Conservation (phyloP, 1,140 invertebrate species). For the Papilio glaucus region DNA sequence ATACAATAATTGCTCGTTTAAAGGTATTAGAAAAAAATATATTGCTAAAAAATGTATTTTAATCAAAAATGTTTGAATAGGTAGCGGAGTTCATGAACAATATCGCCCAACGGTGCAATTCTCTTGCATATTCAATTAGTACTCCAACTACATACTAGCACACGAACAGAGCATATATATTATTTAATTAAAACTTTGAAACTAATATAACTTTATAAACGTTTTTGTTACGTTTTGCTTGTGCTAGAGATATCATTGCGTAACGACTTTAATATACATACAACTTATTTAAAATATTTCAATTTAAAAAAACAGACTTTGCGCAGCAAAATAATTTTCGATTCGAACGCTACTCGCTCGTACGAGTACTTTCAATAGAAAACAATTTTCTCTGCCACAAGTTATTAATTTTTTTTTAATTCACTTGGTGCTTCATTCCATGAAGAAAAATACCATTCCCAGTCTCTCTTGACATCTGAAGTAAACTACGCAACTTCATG, state of each 20-base stretch:
- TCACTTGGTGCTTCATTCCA: neutral
- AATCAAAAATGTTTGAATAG: neutral
- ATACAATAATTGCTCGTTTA: no score
- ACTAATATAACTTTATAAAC: conserved; percentile 23
- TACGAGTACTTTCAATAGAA: neutral
- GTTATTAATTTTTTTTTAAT: conserved; percentile 1
- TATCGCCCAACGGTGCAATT: conserved; percentile 17
- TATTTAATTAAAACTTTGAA: conserved; percentile 16
- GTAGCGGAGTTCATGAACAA: conserved; percentile 7
- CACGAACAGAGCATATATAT: conserved; percentile 15
- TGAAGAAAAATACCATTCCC: neutral
- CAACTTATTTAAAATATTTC: neutral
- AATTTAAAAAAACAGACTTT: neutral
- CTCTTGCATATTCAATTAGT: conserved; percentile 31
- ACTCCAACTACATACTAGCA: neutral
- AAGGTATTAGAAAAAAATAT: neutral
- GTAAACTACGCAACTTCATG: no score
- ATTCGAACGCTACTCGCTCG: neutral
- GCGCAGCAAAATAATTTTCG: neutral
- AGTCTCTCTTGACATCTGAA: neutral
- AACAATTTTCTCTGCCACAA: neutral
- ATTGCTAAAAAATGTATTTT: no score
- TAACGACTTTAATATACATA: no score
- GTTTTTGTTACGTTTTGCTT: neutral
- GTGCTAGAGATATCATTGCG: no score